These are phyloP conservation scores for Pangasius larnaudii DNA, from an alignment of 2,797 vertebrate species.

Conservation along the genomic window DNA sequence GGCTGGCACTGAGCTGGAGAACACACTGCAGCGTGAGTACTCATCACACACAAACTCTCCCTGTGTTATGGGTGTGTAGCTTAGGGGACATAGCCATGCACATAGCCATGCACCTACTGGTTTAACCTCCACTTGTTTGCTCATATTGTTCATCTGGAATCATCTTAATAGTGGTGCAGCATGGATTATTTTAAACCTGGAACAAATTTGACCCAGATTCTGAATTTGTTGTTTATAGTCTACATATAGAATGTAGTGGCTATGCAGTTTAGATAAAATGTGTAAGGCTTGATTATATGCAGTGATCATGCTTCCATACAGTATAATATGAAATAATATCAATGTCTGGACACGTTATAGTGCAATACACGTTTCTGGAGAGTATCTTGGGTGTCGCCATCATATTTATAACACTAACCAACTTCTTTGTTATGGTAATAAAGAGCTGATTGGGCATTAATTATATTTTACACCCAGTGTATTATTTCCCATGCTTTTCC, in stretches of 20 bases:
- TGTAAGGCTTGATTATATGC: background rate
- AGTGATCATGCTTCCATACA: background rate
- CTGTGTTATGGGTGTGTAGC: background rate
- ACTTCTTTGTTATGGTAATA: background rate
- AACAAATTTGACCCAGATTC: background rate
- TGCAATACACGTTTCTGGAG: background rate
- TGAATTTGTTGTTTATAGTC: background rate
- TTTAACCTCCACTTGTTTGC: background rate
- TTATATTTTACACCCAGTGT: background rate
- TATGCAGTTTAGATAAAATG: background rate
- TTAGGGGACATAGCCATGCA: background rate
- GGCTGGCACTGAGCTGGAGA: constrained; percentile 82
- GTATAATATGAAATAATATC: background rate
- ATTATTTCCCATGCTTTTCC: background rate
- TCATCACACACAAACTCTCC: background rate
- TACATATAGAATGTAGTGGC: background rate
- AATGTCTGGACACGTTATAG: background rate
- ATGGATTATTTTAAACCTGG: background rate
- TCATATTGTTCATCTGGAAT: background rate
- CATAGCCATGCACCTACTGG: too few species aligned
- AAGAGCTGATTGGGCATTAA: background rate
- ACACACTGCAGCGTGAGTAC: constrained; percentile 82
- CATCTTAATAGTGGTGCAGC: background rate
- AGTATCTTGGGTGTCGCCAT: background rate
- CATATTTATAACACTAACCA: background rate